Percentiles rank a stretch among this genome's conserved stretches.
Conservation (phyloP, 2,888 invertebrate species). For the Drosophila barbarae region DNA sequence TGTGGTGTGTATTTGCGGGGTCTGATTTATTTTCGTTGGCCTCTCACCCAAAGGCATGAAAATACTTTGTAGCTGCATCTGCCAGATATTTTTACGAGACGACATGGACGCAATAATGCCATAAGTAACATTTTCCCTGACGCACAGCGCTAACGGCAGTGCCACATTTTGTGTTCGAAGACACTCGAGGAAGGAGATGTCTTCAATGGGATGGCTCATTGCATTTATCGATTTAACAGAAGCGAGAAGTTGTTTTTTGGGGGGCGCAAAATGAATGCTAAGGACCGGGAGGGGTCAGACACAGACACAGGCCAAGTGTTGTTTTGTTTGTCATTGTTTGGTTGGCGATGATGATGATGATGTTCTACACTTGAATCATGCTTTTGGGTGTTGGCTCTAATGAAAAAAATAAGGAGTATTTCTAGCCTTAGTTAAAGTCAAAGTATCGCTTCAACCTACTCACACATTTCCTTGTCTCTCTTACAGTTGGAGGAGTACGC, state of each 20-base stretch:
- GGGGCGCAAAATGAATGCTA: conserved; percentile 5
- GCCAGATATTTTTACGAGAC: conserved; percentile 39
- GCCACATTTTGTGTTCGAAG: conserved; percentile 36
- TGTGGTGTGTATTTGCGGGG: conserved; percentile 18
- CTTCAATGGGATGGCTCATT: conserved; percentile 51
- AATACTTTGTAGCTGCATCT: conserved; percentile 38
- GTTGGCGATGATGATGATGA: conserved; percentile 1
- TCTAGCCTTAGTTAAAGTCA: neutral
- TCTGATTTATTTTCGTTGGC: conserved; percentile 49
- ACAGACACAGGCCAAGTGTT: conserved; percentile 29
- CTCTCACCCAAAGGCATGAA: conserved; percentile 18
- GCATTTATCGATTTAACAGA: conserved; percentile 69
- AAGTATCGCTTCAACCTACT: neutral
- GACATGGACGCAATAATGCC: conserved; percentile 36
- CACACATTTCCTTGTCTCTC: conserved; percentile 1
- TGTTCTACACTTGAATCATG: neutral
- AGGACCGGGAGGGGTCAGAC: conserved; percentile 31
- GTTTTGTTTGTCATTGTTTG: conserved; percentile 8
- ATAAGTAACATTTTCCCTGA: conserved; percentile 61
- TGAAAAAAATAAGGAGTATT: neutral
- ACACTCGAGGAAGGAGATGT: conserved; percentile 12
- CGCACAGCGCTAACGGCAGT: conserved; percentile 46
- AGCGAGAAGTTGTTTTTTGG: conserved; percentile 5
- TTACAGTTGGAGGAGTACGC: conserved; percentile 67
- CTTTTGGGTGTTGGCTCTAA: conserved; percentile 6